Evolutionary conservation across 2,113 vertebrate species (phyloP).

Genomic region (Mus pahari): DNA sequence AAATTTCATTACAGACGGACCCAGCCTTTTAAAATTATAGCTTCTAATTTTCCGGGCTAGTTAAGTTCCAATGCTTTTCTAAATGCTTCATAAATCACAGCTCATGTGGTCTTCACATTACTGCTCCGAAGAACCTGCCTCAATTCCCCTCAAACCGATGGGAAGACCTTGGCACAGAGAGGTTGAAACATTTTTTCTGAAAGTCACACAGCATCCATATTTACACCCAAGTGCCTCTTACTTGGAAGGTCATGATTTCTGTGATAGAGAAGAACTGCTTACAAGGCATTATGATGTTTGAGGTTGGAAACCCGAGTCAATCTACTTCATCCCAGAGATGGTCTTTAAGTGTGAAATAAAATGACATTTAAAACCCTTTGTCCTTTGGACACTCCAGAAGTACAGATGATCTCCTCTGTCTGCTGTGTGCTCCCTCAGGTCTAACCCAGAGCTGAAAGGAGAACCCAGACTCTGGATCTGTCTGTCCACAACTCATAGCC

Average conservation of each 20-base stretch:
- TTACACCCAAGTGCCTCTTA: neutral
- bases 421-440: neutral
- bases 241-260: neutral
- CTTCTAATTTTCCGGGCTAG: neutral
- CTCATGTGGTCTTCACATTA: neutral
- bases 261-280: neutral
- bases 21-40: neutral
- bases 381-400: neutral
- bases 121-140: neutral
- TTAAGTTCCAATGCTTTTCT: neutral
- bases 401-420: neutral
- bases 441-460: neutral
- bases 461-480: neutral
- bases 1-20: neutral
- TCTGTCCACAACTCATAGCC: neutral
- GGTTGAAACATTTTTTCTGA: conserved; percentile 31
- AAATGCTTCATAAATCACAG: neutral
- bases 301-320: neutral
- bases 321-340: neutral
- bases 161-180: neutral
- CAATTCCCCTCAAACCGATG: neutral
- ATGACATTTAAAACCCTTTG: neutral
- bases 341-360: neutral
- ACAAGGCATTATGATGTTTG: neutral
- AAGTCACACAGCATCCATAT: neutral